Evolutionary conservation across 2,888 invertebrate genomes (phyloP), one percentile per base, ranked within the genome.

Genomic region (Perizoma affinitatum): DNA sequence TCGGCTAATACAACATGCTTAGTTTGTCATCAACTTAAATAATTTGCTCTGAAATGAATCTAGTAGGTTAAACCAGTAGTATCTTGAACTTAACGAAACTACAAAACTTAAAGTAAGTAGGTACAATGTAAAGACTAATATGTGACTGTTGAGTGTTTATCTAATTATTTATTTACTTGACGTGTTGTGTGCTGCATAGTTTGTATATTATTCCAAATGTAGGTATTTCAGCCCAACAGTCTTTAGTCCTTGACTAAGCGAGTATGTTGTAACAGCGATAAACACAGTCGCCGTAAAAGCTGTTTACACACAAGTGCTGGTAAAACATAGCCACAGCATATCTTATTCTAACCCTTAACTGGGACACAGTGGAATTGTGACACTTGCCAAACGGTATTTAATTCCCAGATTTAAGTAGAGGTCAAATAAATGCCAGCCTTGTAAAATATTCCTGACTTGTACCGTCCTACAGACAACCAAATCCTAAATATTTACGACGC

Each of bases 331-430:
- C 22, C 58, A 53, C 64, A 65, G 49, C 51, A 42, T 62, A 59
- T 62, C 47, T 61, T 61, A 57, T 57, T 54, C 46, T 50, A 53
- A 57, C 45, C 61, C 61, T 61, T 57, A 56, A 53, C 56, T 55
- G 47, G 61, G 48, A 66, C 64, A 58, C 66, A 65, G 69, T 48
- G 34, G 61, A 64, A 75, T 84, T 83, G 84, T 83, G 82, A 76
- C 83, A 82, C 82, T 78, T 74, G 75, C 69, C 71, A 82, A 85
- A 83, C 82, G 82, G 80, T 84, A 82, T 78, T 80, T 78, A 80
- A 76, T 83, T 84, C 84, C 78, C 84, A 83, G 76, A 68, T 67
- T 59, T 55, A 48, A 51, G 62, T 69, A 75, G 83, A 84, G 85
- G 85, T 86, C 85, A 81, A 66, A 55, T 74, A 84, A 86, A 86